Conservation (phyloP, 1,140 invertebrate genomes). For the Vollenhovia emeryi region DNA sequence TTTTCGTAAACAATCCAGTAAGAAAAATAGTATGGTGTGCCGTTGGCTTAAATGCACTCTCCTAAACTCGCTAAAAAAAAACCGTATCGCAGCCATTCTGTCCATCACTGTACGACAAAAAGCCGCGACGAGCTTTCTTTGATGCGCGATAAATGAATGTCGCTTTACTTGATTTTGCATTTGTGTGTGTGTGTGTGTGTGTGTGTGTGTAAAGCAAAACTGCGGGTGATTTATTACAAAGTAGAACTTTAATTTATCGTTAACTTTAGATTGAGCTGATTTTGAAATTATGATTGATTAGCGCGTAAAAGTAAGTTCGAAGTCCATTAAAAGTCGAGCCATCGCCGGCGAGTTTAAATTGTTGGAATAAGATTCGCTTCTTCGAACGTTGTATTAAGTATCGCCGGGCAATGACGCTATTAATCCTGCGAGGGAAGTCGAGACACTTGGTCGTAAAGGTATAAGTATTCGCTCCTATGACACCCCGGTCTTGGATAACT, state of each 20-base stretch:
- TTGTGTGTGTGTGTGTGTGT: too few species aligned
- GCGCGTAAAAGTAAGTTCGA: constrained; percentile 30
- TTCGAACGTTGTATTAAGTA: constrained; percentile 43
- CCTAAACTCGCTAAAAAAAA: too few species aligned
- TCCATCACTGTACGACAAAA: not conserved
- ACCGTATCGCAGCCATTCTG: too few species aligned
- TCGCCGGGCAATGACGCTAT: constrained; percentile 37
- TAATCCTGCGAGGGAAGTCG: constrained; percentile 37
- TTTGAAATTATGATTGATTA: constrained; percentile 49
- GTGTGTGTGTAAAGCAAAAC: not conserved
- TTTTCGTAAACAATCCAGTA: too few species aligned
- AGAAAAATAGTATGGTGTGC: too few species aligned
- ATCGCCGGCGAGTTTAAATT: constrained; percentile 33
- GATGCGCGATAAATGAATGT: not conserved
- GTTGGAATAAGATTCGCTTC: constrained; percentile 28
- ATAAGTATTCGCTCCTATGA: constrained; percentile 20
- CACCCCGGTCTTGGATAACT: constrained; percentile 44
- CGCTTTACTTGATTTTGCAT: not conserved
- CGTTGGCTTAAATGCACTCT: too few species aligned
- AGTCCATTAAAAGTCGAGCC: constrained; percentile 32
- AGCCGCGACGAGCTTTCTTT: not conserved
- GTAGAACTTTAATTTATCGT: constrained; percentile 15
- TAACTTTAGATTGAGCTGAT: constrained; percentile 26
- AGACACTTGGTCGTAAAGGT: constrained; percentile 47
- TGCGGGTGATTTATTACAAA: constrained; percentile 33